Percentiles rank a stretch among this genome's conserved stretches.
Conservation (phyloP, 2,113 vertebrate genomes). For the Chaetops frenatus region DNA sequence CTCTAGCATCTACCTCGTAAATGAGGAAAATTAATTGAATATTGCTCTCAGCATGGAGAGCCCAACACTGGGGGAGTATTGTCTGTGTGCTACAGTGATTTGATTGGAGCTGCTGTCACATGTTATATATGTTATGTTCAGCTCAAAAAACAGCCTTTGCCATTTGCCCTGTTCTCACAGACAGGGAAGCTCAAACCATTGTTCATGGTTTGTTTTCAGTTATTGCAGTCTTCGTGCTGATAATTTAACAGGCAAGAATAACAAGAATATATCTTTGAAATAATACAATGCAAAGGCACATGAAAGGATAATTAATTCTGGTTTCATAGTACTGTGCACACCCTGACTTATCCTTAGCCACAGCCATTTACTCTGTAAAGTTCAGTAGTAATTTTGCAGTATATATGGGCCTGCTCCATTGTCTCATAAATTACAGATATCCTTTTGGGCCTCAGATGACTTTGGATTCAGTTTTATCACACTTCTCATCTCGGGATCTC, state of each 20-base stretch:
- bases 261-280: neutral
- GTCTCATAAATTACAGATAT: neutral
- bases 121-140: constrained; percentile 40
- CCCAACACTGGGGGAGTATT: neutral
- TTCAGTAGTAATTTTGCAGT: neutral
- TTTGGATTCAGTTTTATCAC: neutral
- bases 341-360: constrained; percentile 8
- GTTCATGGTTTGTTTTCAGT: constrained; percentile 34
- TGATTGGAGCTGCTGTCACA: constrained; percentile 55
- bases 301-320: neutral
- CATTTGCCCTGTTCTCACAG: constrained; percentile 12
- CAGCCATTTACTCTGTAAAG: neutral
- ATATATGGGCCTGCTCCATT: neutral
- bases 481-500: neutral
- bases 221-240: neutral
- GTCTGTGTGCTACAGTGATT: neutral
- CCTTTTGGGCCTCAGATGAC: neutral
- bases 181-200: neutral
- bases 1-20: neutral
- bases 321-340: neutral
- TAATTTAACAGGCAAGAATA: constrained; percentile 3
- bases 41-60: neutral
- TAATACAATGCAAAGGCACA: neutral
- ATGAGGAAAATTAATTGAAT: constrained; percentile 40
- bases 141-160: neutral